A percentile compares a stretch with the other conserved stretches of the same genome.
phyloP scores from a whole-genome alignment of 2,888 invertebrate genomes.

The Xylophagus ater region DNA sequence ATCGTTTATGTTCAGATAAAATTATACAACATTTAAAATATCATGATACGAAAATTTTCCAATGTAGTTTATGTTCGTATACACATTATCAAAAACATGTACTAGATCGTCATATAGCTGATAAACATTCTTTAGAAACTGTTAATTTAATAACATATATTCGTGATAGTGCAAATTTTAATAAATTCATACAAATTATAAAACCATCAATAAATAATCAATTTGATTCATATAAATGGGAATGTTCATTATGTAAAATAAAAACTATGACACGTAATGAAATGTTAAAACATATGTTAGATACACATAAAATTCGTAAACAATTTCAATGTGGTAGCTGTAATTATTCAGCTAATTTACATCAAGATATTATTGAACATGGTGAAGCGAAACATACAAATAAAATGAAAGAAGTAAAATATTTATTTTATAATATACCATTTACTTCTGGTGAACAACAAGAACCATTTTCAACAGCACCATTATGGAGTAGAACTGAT shows the following conservation, averaged over 20 bases:
- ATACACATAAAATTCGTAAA: conserved; percentile 49
- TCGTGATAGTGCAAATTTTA: conserved; percentile 29
- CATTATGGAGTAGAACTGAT: conserved; percentile 50
- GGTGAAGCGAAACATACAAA: conserved; percentile 47
- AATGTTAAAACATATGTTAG: conserved; percentile 21
- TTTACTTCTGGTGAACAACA: background rate
- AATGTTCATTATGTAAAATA: conserved; percentile 23
- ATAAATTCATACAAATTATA: conserved; percentile 20
- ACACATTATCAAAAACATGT: conserved; percentile 50
- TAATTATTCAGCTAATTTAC: conserved; percentile 44
- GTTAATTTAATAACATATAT: conserved; percentile 39
- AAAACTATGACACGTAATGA: conserved; percentile 18
- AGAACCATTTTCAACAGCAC: conserved; percentile 29
- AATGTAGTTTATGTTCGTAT: conserved; percentile 57
- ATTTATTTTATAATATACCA: conserved; percentile 9
- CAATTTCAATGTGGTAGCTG: conserved; percentile 65
- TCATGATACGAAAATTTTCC: conserved; percentile 61
- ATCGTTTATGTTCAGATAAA: conserved; percentile 43
- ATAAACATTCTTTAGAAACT: conserved; percentile 46
- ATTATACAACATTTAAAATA: conserved; percentile 61
- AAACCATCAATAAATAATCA: no score
- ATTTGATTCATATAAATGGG: conserved; percentile 16
- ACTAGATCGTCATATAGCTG: conserved; percentile 55
- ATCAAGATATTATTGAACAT: conserved; percentile 49
- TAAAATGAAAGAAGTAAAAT: conserved; percentile 18